Base-by-base conservation (phyloP, 2,888 invertebrate species). In the Dysmachus trigonus region DNA sequence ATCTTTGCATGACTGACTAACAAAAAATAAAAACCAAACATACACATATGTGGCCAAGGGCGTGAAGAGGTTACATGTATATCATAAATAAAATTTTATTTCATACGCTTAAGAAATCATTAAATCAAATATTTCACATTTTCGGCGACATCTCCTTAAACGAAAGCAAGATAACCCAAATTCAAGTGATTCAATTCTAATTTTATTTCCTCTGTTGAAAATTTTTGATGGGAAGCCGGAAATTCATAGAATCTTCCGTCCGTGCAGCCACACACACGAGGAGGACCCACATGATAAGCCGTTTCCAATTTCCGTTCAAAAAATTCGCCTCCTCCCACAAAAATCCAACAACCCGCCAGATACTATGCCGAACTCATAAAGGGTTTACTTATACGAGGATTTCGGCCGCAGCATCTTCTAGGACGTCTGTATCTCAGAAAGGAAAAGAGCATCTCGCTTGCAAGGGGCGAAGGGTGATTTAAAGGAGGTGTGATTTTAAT, bases 101-200 rank as follows among this genome's bases (percentile, higher is more conserved):
- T 47, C 3, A 15, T 47, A n/a, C n/a, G 7, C n/a, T 47, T 18
- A n/a, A 15, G 15, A 47, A 47, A 47, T n/a, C 47, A 47, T 47
- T 47, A 47, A 47, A 47, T 62, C 62, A 62, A 22, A 62, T 62
- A 62, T 62, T 62, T 62, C 4, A 62, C 62, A 2, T 62, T 27
- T 62, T 18, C 6, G 47, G 27, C 2, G 62, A 62, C 10, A 22
- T 62, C 8, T 7, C 27, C 27, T 1, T 62, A 62, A 62, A 22
- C 22, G 53, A 53, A 18, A 10, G 10, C 6, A 53, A 62, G 62
- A 62, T 73, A 73, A 31, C 31, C 76, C 35, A 76, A 38, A 76
- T 76, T 18, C 76, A 76, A 38, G 76, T 76, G 31, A 73, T 73
- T 76, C 76, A 76, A 38, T 76, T 76, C 38, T 76, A 76, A 76